Base-by-base conservation (phyloP, 2,797 vertebrate species). In the Melanotaenia nigrans region DNA sequence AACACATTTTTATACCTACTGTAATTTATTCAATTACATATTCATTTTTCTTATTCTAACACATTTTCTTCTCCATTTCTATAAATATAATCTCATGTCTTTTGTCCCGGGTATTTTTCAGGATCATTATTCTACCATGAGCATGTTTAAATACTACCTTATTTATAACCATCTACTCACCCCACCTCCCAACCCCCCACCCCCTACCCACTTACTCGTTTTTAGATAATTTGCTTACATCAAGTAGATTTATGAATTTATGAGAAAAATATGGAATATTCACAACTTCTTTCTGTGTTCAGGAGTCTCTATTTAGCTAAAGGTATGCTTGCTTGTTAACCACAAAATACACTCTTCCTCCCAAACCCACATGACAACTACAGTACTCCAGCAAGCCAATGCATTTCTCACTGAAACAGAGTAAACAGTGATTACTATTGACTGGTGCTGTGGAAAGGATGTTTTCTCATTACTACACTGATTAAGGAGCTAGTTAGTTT, bases 341-440 rank as follows among this genome's bases (percentile, higher is more conserved):
- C 20, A 71, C 35, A 61, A 53, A 68, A 20, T 61, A 59, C 22
- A 7, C 1, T 64, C 28, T 40, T 69, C 38, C 67, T 62, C 53
- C 47, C 4, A 12, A 47, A 59, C 71, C 84, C 53, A 63, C 49
- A 75, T 78, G 66, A 84, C 78, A 77, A 65, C 77, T 87, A 88
- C 87, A 88, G 84, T 77, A 63, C 53, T 55, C 53, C 78, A 68
- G 78, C 30, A 55, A 79, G 68, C 85, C 68, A 63, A 83, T 85
- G 83, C 74, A 86, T 89, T 74, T 93, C 87, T 84, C 87, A 73
- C 76, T 75, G 87, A 85, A 90, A 90, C 79, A 82, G 79, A 89
- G 96, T 96, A 96, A 97, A 98, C 97, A 98, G 96, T 98, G 97
- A 98, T 99, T 97, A 95, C 96, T 99, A 99, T 99, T 96, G 98